phyloP scores from a whole-genome alignment of 35 echinoderm and acorn worm species.

The Hemicentrotus pulcherrimus region DNA sequence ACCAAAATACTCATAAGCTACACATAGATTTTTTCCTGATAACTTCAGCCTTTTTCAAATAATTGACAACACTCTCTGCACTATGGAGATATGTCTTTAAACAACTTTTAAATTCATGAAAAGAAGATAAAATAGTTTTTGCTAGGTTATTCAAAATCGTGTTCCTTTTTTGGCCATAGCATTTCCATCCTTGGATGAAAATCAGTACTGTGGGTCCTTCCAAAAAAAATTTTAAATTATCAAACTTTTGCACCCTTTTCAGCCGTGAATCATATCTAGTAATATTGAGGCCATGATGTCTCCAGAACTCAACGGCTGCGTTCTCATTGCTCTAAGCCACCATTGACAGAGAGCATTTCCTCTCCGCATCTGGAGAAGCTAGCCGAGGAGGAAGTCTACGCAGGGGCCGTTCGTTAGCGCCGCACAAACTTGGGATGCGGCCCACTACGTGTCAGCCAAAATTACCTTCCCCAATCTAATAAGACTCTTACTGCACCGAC shows the following conservation, averaged over 20 bases:
- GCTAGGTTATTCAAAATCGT: background rate
- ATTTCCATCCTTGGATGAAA: background rate
- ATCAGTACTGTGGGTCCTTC: background rate
- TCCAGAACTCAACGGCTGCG: background rate
- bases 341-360: conserved; percentile 49
- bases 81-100: background rate
- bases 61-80: background rate
- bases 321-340: conserved; percentile 30
- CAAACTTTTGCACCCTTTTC: conserved; percentile 6
- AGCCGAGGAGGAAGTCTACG: conserved; percentile 21
- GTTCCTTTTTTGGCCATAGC: background rate
- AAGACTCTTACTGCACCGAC: conserved; percentile 3
- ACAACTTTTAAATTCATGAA: background rate
- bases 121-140: background rate
- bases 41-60: background rate
- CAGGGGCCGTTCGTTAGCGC: conserved; percentile 15
- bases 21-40: background rate
- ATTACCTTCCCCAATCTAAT: conserved; percentile 22
- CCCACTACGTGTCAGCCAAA: background rate
- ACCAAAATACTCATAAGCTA: background rate
- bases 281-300: background rate
- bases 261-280: background rate
- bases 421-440: conserved; percentile 17
- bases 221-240: conserved; percentile 16
- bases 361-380: background rate